Conservation (phyloP, 2,113 vertebrate genomes). For the Eudyptes chrysolophus region DNA sequence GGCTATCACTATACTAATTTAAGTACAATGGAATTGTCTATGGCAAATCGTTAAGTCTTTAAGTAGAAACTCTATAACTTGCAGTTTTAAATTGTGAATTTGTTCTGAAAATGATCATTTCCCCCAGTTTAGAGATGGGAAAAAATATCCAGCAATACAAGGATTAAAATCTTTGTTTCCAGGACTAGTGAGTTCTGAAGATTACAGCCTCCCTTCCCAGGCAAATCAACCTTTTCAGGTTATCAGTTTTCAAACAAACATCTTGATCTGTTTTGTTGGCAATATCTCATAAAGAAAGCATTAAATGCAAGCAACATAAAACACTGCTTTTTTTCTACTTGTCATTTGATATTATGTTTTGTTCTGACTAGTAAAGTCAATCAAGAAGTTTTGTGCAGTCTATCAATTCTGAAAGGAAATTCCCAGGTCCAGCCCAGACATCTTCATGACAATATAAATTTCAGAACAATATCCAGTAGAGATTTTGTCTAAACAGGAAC, state of each 20-base stretch:
- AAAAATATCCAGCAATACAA: background rate
- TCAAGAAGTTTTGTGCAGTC: background rate
- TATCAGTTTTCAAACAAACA: background rate
- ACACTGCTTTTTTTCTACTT: background rate
- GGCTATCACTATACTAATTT: background rate
- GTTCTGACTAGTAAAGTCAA: background rate
- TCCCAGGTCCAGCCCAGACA: background rate
- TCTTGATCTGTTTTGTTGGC: background rate
- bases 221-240: background rate
- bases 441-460: background rate
- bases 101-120: background rate
- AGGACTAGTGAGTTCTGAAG: background rate
- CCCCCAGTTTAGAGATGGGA: background rate
- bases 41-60: background rate
- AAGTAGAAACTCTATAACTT: background rate
- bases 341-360: background rate
- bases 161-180: background rate
- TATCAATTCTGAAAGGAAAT: background rate
- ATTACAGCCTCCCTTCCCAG: background rate
- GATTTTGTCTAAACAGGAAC: background rate
- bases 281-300: background rate
- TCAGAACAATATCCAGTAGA: background rate
- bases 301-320: background rate
- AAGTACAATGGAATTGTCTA: background rate
- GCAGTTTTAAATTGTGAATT: background rate